Evolutionary conservation across 1,140 invertebrate genomes (phyloP).

Genomic region (Centruroides sculpturatus): DNA sequence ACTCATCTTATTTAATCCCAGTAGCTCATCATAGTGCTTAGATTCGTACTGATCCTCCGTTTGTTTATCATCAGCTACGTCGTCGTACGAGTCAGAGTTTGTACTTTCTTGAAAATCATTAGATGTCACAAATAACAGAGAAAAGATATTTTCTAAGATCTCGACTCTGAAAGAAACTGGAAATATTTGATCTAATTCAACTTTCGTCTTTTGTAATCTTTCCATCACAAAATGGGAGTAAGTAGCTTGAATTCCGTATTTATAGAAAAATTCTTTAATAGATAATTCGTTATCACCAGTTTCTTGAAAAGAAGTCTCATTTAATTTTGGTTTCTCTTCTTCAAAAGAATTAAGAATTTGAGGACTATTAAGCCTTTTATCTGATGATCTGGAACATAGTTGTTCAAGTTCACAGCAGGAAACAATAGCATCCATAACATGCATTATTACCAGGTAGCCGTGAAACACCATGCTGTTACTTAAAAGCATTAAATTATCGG

Average conservation of each 20-base stretch:
- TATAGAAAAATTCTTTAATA: neutral
- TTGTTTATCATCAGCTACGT: neutral
- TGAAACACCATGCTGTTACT: neutral
- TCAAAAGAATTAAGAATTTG: neutral
- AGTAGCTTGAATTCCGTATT: neutral
- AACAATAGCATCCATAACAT: slow-evolving; percentile 7
- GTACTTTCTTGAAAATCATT: slow-evolving; percentile 23
- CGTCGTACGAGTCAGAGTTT: neutral
- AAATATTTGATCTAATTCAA: slow-evolving; percentile 22
- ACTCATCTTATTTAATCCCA: neutral
- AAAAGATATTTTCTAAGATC: slow-evolving; percentile 33
- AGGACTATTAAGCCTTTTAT: neutral
- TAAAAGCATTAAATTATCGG: neutral
- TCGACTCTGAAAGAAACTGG: slow-evolving; percentile 30
- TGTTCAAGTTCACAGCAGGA: slow-evolving; percentile 7
- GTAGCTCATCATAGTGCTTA: neutral
- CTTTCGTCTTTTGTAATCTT: neutral
- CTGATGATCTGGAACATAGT: neutral
- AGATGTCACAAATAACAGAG: slow-evolving; percentile 29
- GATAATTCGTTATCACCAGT: neutral
- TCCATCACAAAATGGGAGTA: neutral
- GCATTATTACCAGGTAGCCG: slow-evolving; percentile 3
- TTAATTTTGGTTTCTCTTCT: neutral
- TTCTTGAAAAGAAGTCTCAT: neutral
- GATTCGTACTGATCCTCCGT: neutral